Evolutionary conservation across 35 echinoderm and acorn worm genomes (phyloP).

Genomic region (Ptychodera flava): DNA sequence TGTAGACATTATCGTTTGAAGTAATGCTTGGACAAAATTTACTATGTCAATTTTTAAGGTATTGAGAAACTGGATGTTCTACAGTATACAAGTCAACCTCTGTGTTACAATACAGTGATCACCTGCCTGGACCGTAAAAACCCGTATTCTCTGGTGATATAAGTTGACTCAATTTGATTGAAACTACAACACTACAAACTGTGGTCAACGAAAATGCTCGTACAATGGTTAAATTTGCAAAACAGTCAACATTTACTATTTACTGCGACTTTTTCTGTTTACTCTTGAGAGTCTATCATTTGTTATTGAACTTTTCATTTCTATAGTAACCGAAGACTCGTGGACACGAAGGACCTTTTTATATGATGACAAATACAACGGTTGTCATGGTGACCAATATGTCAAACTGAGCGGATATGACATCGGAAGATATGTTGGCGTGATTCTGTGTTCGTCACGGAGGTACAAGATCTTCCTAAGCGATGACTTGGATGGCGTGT

Average conservation of each 20-base stretch:
- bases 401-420: neutral
- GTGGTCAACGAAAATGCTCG: neutral
- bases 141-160: too few relatives aligned
- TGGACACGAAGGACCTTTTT: neutral
- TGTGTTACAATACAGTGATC: too few relatives aligned
- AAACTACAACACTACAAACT: too few relatives aligned
- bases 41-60: too few relatives aligned
- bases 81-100: too few relatives aligned
- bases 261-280: neutral
- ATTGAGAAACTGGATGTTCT: too few relatives aligned
- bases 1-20: too few relatives aligned
- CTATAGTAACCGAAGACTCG: neutral
- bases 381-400: neutral
- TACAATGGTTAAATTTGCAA: neutral
- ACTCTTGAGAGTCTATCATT: too few relatives aligned
- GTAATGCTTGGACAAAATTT: too few relatives aligned
- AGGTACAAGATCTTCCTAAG: slow-evolving; percentile 75
- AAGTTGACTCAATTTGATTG: too few relatives aligned
- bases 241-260: neutral
- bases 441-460: slow-evolving; percentile 36
- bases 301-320: too few relatives aligned
- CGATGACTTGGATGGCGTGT: slow-evolving; percentile 22
- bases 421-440: slow-evolving; percentile 52
- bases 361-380: slow-evolving; percentile 4
- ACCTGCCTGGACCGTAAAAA: too few relatives aligned